A percentile compares a stretch with the other conserved stretches of the same genome.
phyloP scores from a whole-genome alignment of 2,797 vertebrate species.

The Acrossocheilus fasciatus region DNA sequence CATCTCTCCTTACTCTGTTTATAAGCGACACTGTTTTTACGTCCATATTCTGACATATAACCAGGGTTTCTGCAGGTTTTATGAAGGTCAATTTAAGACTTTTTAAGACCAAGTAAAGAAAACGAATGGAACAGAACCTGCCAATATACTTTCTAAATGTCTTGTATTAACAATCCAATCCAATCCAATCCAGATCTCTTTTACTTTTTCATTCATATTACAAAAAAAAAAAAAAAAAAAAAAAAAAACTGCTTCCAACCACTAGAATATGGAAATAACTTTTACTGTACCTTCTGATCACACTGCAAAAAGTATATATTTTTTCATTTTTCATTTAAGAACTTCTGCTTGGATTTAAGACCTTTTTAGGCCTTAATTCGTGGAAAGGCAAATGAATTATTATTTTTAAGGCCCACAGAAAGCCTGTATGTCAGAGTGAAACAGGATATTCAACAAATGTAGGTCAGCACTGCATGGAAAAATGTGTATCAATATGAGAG shows the following conservation, averaged over 20 bases:
- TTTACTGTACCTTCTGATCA: neutral
- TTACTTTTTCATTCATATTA: neutral
- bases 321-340: neutral
- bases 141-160: neutral
- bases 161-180: neutral
- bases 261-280: neutral
- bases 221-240: neutral
- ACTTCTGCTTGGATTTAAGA: neutral
- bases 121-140: neutral
- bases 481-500: neutral
- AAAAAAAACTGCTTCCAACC: neutral
- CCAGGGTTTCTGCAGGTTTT: neutral
- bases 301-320: neutral
- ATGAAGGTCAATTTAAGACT: neutral
- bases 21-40: neutral
- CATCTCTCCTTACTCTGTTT: too few relatives aligned
- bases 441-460: constrained; percentile 3
- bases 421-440: neutral
- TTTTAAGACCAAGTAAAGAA: neutral
- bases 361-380: neutral
- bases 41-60: too few relatives aligned
- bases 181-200: neutral
- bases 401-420: neutral
- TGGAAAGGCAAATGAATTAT: neutral
- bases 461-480: neutral